These are phyloP conservation scores for Spodoptera picta DNA, from an alignment of 2,888 invertebrate genomes.

Conservation along the genomic window DNA sequence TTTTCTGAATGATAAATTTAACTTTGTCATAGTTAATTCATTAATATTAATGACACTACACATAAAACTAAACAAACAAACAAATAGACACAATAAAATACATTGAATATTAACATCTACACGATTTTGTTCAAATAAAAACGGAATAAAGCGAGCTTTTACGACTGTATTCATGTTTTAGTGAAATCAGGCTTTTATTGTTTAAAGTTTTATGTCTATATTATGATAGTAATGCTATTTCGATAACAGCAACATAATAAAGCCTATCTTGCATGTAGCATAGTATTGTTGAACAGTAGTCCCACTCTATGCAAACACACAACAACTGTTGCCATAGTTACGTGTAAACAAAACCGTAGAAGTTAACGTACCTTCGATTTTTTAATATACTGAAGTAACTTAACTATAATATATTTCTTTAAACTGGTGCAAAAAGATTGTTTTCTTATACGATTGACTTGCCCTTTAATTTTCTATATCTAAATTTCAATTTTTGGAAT, in stretches of 20 bases:
- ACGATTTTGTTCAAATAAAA: conserved; percentile 38
- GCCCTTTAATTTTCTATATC: no score
- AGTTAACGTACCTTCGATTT: no score
- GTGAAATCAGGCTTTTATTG: conserved; percentile 51
- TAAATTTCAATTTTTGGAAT: no score
- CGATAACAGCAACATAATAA: conserved; percentile 18
- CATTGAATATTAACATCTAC: conserved; percentile 46
- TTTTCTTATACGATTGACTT: no score
- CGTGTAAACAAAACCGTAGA: no score
- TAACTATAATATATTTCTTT: no score
- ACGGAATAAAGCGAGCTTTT: conserved; percentile 40
- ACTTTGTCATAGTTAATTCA: neutral
- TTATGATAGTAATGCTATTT: conserved; percentile 47
- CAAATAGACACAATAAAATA: conserved; percentile 38
- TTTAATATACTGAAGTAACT: no score
- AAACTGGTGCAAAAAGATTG: no score
- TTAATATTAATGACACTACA: conserved; percentile 14
- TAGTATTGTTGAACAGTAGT: conserved; percentile 8
- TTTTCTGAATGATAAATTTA: no score
- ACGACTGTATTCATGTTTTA: conserved; percentile 34
- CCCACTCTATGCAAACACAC: conserved; percentile 1
- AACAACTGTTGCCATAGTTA: neutral
- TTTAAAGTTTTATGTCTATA: conserved; percentile 53
- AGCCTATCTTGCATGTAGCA: neutral
- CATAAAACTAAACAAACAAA: conserved; percentile 31